Evolutionary conservation across 2,888 invertebrate genomes (phyloP), one percentile per base, ranked within the genome.

Genomic region (Lepidonotus clava): DNA sequence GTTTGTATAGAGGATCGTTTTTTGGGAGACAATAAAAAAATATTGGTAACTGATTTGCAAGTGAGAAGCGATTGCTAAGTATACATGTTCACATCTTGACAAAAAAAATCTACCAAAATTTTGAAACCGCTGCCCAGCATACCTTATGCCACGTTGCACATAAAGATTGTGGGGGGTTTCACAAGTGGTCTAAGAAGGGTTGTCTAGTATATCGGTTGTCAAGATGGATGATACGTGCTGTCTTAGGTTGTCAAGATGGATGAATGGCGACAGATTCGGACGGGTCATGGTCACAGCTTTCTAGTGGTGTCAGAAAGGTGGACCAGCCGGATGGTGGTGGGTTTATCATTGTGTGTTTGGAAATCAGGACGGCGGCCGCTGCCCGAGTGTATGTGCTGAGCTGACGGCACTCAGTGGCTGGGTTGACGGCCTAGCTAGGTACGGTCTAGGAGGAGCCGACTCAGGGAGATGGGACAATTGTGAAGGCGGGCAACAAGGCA

Each of bases 241-340:
- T 18, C 61, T n/a, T 61, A 32, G 61, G 61, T 61, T 61, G 61
- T 61, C 61, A 61, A 61, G 61, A 61, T 24, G 61, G 61, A 61
- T 24, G 61, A 32, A 61, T 61, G 61, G 61, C 61, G 61, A 28
- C n/a, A n/a, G 53, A 53, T 4, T 61, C 61, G 28, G 61, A 61
- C 28, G 61, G n/a, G n/a, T n/a, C n/a, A n/a, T n/a, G n/a, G n/a
- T n/a, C n/a, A n/a, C 61, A 61, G 61, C 61, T 61, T 61, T 71
- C 71, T 71, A 71, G 36, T 11, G 71, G 18, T 71, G 71, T 71
- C 71, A 71, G 38, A 38, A 38, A 38, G 71, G 38, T 18, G 36
- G 38, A 71, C 71, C n/a, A n/a, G n/a, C n/a, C n/a, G 18, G 71
- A 71, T 71, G 71, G 34, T n/a, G n/a, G n/a, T n/a, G n/a, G n/a